Evolutionary conservation across 2,113 vertebrate genomes (phyloP), one percentile per base, ranked within the genome.

Genomic region (Zosterops lateralis): DNA sequence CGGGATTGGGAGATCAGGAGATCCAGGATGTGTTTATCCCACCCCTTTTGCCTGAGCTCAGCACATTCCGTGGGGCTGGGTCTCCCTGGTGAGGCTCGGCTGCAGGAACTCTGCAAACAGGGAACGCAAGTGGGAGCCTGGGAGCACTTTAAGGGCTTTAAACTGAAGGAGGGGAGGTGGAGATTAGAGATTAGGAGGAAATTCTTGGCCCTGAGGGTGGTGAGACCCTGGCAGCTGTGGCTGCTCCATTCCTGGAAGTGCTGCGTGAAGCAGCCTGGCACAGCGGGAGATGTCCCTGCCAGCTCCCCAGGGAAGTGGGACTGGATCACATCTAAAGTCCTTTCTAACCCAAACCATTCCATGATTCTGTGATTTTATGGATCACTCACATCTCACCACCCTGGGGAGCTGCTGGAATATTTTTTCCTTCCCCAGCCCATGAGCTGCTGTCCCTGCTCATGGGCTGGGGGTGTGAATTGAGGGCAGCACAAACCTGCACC

Each of bases 11-110:
- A 12, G 31, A 1, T 4, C 9, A 10, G 75, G 44, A 38, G 36
- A 38, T 38, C 36, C 36, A 38, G 36, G 71, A 3, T 57, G 58
- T 58, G 54, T 77, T 82, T 62, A 8, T 77, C 75, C 24, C 48
- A 1, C 3, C 28, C 21, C 2, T 0, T 77, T 81, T 64, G 36
- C 25, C 61, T 0, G 19, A 5, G 0, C 32, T 77, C 91, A 74
- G 91, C 71, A 42, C 42, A 36, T 70, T 91, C 85, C 88, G 38
- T 38, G 32, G 40, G 58, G 31, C 29, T 2, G 32, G 45, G 22
- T 31, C 25, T 28, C 42, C 14, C 56, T 3, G 34, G 29, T 34
- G 3, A 3, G 2, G 68, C 65, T 53, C 13, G 15, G 62, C 83
- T 53, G 57, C 57, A 20, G 50, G 36, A n/a, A 2, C 10, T 17